Evolutionary conservation across 2,888 invertebrate genomes (phyloP), one percentile per base, ranked within the genome.

Genomic region (Acleris holmiana): DNA sequence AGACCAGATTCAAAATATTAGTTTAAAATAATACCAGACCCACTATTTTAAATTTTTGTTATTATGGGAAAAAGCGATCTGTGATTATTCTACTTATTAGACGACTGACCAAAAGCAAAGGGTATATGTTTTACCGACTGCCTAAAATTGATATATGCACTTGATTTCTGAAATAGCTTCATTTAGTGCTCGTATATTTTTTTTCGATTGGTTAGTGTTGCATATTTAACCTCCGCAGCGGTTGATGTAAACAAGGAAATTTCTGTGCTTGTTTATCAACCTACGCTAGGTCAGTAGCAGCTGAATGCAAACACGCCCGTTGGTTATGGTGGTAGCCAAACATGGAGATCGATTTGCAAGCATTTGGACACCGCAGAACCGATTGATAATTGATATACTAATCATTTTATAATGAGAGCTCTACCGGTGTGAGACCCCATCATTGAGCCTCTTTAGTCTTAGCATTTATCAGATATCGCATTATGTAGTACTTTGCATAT

Each of bases 211-310:
- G 53, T 40, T 40, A 21, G 17, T 47, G 35, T 47, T 59, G 29
- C 53, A 58, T 41, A 58, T 59, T 25, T 58, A 53, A 51, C 23
- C 18, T 48, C 54, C 25, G 41, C 41, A 41, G 25, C 57, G 40
- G 18, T 57, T 47, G 46, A 21, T 29, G 35, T 48, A 54, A 64
- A 64, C 54, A 41, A 64, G 64, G 58, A 59, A 64, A 64, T 64
- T 54, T 48, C 53, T 54, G 48, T 59, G 53, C 64, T 41, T 54
- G 58, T 59, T 64, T 58, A 64, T 64, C 58, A 64, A 58, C 46
- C 51, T 47, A 51, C 40, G 40, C 47, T 58, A 59, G 53, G 58
- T 53, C 47, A 59, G 47, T 40, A 51, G 47, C 50, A 15, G 46
- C 59, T 50, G 23, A 47, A 46, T 53, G 35, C 58, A 54, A 53